phyloP scores from a whole-genome alignment of 2,888 invertebrate genomes.

The Cartodere bifasciata region DNA sequence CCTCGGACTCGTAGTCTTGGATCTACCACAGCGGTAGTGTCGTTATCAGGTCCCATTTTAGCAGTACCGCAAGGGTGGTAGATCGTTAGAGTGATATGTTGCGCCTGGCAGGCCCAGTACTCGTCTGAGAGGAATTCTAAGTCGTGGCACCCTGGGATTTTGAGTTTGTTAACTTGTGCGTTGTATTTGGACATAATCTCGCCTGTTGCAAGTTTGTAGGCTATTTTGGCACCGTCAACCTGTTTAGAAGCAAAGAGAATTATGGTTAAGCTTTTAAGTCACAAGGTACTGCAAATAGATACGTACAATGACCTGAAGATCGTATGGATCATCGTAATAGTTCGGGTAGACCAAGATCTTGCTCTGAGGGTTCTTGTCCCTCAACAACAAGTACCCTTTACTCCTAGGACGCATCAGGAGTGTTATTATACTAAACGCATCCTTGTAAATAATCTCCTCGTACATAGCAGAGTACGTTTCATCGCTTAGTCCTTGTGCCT shows the following conservation, averaged over 20 bases:
- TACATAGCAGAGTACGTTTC: constrained; percentile 55
- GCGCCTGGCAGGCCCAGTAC: constrained; percentile 64
- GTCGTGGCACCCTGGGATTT: constrained; percentile 53
- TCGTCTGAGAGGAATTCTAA: constrained; percentile 54
- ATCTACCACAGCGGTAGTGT: constrained; percentile 56
- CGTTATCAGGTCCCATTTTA: constrained; percentile 59
- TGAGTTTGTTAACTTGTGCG: constrained; percentile 47
- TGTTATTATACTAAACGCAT: constrained; percentile 56
- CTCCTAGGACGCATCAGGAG: constrained; percentile 62
- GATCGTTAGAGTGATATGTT: constrained; percentile 64
- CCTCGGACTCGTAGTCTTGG: constrained; percentile 53
- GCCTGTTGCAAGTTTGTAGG: constrained; percentile 41
- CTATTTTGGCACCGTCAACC: constrained; percentile 65
- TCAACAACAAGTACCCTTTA: constrained; percentile 53
- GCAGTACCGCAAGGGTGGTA: constrained; percentile 74
- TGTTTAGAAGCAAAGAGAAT: constrained; percentile 24
- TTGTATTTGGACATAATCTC: constrained; percentile 49
- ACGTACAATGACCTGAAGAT: constrained; percentile 58
- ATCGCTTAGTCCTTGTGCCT: constrained; percentile 53
- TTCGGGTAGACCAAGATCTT: constrained; percentile 81
- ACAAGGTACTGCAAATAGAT: constrained; percentile 4
- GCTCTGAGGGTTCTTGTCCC: constrained; percentile 52
- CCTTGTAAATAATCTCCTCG: constrained; percentile 55
- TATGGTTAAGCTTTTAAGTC: neutral
- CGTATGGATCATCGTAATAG: constrained; percentile 62